Evolutionary conservation across 2,888 invertebrate genomes (phyloP).

Genomic region (Callyntrura sp.): DNA sequence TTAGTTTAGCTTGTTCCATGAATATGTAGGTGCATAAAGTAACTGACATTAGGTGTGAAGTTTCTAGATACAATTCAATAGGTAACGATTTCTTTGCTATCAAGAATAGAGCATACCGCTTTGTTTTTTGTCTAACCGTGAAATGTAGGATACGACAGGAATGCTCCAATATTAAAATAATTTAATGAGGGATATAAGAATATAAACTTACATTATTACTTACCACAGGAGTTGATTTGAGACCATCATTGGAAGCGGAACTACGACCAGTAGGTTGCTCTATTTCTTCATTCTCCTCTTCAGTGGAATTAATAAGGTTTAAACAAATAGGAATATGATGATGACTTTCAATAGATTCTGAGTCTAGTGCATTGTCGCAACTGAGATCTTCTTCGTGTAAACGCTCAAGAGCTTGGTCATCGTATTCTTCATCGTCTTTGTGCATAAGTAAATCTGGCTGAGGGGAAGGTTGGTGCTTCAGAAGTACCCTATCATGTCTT

Average conservation of each 20-base stretch:
- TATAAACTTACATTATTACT: neutral
- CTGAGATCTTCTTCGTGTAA: constrained; percentile 68
- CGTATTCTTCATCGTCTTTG: constrained; percentile 37
- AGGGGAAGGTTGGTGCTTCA: constrained; percentile 18
- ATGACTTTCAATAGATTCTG: constrained; percentile 58
- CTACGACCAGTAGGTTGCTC: constrained; percentile 50
- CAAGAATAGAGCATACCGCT: too few relatives aligned
- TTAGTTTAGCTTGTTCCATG: too few relatives aligned
- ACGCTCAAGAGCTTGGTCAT: constrained; percentile 39
- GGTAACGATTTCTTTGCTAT: too few relatives aligned
- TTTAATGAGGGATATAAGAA: constrained; percentile 16
- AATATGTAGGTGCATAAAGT: too few relatives aligned
- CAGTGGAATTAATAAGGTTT: constrained; percentile 40
- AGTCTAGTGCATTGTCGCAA: constrained; percentile 68
- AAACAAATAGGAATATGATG: constrained; percentile 57
- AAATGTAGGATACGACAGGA: too few relatives aligned
- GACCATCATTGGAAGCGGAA: constrained; percentile 49
- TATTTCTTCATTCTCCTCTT: neutral
- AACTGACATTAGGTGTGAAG: too few relatives aligned
- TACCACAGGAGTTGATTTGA: constrained; percentile 64
- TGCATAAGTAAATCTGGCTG: constrained; percentile 34
- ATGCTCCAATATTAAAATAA: too few relatives aligned
- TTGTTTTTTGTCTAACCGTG: too few relatives aligned
- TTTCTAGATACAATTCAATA: too few relatives aligned
- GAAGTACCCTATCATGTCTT: constrained; percentile 58